Evolutionary conservation across 2,888 invertebrate species (phyloP).

Genomic region (Nematopogon swammerdamellus): DNA sequence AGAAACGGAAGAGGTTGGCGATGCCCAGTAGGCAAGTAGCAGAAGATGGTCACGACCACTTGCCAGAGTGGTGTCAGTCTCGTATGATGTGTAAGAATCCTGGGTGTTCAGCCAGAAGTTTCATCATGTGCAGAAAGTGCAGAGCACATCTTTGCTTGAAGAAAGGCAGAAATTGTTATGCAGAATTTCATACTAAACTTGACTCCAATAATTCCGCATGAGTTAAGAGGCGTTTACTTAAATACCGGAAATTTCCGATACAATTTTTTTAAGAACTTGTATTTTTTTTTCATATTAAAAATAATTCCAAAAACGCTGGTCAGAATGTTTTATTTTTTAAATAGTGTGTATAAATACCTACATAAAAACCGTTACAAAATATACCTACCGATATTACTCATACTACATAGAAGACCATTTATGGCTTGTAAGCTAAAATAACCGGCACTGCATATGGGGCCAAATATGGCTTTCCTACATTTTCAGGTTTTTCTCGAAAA

Average conservation of each 20-base stretch:
- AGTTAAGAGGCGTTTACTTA: neutral
- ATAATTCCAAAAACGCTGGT: neutral
- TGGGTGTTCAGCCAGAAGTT: slow-evolving; percentile 2
- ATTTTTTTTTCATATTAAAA: slow-evolving; percentile 1
- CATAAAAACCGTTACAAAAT: slow-evolving; percentile 1
- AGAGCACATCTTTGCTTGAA: neutral
- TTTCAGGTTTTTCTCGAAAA: neutral
- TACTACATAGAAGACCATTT: neutral
- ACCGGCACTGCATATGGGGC: neutral
- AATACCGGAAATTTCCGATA: neutral
- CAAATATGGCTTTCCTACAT: slow-evolving; percentile 1
- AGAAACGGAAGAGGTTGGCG: slow-evolving; percentile 7
- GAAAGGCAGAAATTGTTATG: neutral
- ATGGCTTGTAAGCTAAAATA: slow-evolving; percentile 1
- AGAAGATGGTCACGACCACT: slow-evolving; percentile 11
- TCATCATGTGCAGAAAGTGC: slow-evolving; percentile 4
- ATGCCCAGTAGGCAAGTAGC: slow-evolving; percentile 11
- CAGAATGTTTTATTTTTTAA: neutral
- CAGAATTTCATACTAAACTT: neutral
- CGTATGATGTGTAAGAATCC: neutral
- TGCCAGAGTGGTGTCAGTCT: slow-evolving; percentile 7
- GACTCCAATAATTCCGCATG: neutral
- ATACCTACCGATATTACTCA: slow-evolving; percentile 1
- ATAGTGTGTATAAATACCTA: neutral
- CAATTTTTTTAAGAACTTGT: neutral